These are phyloP conservation scores for Drosophila meridionalis DNA, from an alignment of 2,888 invertebrate genomes.

Conservation along the genomic window DNA sequence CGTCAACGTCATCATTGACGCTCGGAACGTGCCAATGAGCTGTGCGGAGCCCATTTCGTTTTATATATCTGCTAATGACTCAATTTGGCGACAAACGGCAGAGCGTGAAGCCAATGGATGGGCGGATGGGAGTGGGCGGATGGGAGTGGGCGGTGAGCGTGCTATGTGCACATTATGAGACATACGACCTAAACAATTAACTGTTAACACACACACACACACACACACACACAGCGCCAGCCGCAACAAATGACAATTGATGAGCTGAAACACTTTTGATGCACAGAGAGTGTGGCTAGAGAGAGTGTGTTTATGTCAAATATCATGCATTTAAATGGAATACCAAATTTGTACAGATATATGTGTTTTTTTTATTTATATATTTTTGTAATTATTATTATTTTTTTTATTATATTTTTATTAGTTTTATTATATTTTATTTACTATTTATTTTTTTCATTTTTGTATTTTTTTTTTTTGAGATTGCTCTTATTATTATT, in stretches of 20 bases:
- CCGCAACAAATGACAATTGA: constrained; percentile 34
- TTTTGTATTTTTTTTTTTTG: too few relatives aligned
- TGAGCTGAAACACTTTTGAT: constrained; percentile 45
- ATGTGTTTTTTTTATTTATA: too few relatives aligned
- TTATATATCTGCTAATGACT: constrained; percentile 77
- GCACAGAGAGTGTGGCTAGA: background rate
- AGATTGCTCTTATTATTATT: too few relatives aligned
- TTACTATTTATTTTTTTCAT: too few relatives aligned
- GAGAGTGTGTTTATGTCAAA: background rate
- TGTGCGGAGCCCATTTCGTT: constrained; percentile 67
- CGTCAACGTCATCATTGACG: constrained; percentile 42
- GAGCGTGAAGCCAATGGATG: background rate
- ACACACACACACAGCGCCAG: background rate
- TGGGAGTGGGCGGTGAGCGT: background rate
- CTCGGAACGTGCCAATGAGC: constrained; percentile 75
- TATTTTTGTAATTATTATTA: too few relatives aligned
- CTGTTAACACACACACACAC: constrained; percentile 33
- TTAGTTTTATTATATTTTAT: too few relatives aligned
- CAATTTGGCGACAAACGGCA: constrained; percentile 64
- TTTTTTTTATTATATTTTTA: too few relatives aligned
- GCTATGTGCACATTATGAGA: constrained; percentile 35
- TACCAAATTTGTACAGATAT: background rate
- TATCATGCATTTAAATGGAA: background rate
- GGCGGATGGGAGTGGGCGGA: rapidly evolving
- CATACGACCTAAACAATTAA: constrained; percentile 53